These are phyloP conservation scores for Odontothrips loti DNA, from an alignment of 2,888 invertebrate species.

Conservation along the genomic window DNA sequence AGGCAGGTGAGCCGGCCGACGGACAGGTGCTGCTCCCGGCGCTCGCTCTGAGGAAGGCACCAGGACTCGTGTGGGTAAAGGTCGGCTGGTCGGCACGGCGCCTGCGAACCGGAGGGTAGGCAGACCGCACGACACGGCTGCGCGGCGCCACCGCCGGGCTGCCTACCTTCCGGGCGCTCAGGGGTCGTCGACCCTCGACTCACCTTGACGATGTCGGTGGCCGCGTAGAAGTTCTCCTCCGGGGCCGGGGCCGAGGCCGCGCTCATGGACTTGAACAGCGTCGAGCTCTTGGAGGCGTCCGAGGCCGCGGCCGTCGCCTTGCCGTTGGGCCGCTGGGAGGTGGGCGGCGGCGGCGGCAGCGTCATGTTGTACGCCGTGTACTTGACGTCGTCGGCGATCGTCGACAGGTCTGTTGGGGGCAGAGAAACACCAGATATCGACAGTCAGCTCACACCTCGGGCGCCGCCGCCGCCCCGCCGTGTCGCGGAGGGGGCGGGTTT, in stretches of 20 bases:
- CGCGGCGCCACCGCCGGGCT: neutral
- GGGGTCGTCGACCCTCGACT: constrained; percentile 33
- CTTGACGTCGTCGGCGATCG: constrained; percentile 50
- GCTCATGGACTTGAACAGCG: constrained; percentile 41
- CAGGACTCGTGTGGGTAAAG: neutral
- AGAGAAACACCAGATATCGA: too few relatives aligned
- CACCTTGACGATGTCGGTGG: constrained; percentile 72
- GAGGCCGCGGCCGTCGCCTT: constrained; percentile 36
- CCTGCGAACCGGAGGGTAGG: neutral
- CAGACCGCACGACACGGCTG: neutral
- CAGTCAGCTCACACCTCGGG: neutral
- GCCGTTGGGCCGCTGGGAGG: constrained; percentile 43
- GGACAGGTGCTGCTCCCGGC: constrained; percentile 59
- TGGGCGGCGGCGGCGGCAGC: constrained; percentile 51
- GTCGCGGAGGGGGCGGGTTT: too few relatives aligned
- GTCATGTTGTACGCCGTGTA: constrained; percentile 53
- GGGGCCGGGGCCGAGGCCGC: constrained; percentile 44
- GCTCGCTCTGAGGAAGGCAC: constrained; percentile 51
- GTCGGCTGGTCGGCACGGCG: neutral
- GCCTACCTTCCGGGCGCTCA: neutral
- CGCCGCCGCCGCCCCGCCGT: too few relatives aligned
- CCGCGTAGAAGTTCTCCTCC: constrained; percentile 67
- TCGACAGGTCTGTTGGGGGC: constrained; percentile 48
- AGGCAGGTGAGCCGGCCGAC: constrained; percentile 70
- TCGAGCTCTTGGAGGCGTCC: constrained; percentile 47